Evolutionary conservation across 1,140 invertebrate genomes (phyloP).

Genomic region (Leptinotarsa lineolata): DNA sequence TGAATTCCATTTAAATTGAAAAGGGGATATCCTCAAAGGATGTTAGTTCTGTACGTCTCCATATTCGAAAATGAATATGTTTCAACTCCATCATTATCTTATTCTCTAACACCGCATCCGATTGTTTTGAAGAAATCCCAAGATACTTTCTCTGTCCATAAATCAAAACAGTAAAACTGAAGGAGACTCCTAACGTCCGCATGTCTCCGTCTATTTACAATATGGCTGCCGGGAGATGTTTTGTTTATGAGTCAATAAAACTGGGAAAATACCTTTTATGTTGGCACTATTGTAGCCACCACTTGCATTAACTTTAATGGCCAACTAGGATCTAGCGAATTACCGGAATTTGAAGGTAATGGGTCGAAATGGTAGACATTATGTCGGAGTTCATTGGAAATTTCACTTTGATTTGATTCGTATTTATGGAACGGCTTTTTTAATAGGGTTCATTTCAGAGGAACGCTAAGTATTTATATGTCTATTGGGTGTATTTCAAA

Average conservation of each 20-base stretch:
- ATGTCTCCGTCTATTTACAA: conserved; percentile 11
- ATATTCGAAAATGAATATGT: no score
- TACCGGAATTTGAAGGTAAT: not conserved
- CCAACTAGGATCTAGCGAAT: not conserved
- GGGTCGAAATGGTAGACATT: not conserved
- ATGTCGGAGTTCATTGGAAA: not conserved
- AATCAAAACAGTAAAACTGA: not conserved
- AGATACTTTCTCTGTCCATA: not conserved
- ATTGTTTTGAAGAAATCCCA: no score
- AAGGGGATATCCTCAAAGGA: no score
- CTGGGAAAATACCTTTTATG: conserved; percentile 8
- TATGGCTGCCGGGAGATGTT: conserved; percentile 9
- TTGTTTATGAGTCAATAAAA: conserved; percentile 19
- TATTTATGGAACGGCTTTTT: not conserved
- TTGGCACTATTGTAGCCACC: conserved; percentile 3
- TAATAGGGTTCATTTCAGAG: not conserved
- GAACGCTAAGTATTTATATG: not conserved
- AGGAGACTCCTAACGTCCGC: not conserved
- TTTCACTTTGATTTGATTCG: not conserved
- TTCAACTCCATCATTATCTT: no score
- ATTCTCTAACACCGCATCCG: no score
- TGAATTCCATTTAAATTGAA: no score
- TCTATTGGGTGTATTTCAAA: no score
- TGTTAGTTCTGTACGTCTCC: no score
- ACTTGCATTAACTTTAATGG: conserved; percentile 13